Percentiles rank a stretch among this genome's conserved stretches.
These are phyloP conservation scores for Callospermophilus lateralis DNA, from an alignment of 2,113 vertebrate species.

Conservation along the genomic window DNA sequence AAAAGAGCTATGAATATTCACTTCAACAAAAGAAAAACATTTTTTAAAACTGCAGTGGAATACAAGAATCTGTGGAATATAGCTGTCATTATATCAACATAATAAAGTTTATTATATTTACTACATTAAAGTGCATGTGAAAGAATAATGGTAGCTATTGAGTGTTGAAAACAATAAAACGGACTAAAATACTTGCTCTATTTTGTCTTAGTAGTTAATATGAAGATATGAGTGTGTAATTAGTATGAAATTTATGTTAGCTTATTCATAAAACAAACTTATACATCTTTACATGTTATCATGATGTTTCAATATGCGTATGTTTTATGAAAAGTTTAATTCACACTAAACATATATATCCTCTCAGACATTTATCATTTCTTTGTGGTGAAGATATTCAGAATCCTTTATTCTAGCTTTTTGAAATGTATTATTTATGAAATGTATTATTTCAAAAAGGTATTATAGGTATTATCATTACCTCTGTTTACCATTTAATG, in stretches of 20 bases:
- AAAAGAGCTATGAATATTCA: neutral
- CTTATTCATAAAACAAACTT: neutral
- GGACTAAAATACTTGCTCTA: neutral
- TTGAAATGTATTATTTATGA: neutral
- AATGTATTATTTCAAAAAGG: too few relatives aligned
- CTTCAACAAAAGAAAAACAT: neutral
- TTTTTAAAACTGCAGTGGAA: neutral
- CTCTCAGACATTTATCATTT: neutral
- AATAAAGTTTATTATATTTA: neutral
- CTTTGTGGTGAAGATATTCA: neutral
- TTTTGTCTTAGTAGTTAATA: neutral
- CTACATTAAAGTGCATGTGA: neutral
- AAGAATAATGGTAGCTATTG: neutral
- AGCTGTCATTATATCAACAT: neutral
- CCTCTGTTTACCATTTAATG: neutral
- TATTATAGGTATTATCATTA: too few relatives aligned
- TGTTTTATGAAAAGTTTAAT: neutral
- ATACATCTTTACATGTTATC: too few relatives aligned
- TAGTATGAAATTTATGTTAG: neutral
- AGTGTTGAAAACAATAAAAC: neutral
- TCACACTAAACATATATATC: neutral
- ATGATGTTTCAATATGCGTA: neutral
- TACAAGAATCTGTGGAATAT: neutral
- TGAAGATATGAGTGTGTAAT: neutral
- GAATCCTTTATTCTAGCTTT: neutral